Percentiles rank a stretch among this genome's conserved stretches.
Evolutionary conservation across 2,797 vertebrate genomes (phyloP).

Genomic region (Spheniscus humboldti): DNA sequence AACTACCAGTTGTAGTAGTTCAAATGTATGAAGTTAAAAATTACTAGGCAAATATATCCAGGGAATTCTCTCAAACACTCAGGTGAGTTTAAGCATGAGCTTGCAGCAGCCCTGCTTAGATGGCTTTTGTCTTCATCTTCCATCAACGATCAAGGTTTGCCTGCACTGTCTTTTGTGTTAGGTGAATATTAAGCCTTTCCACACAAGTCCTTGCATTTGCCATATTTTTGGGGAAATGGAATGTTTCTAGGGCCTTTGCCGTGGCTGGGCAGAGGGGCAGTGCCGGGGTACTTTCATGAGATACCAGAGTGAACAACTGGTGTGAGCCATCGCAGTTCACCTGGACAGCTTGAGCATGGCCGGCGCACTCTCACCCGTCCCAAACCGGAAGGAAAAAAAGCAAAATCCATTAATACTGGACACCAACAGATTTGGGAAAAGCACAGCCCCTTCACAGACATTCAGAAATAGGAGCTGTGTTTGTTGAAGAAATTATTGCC

Average conservation of each 20-base stretch:
- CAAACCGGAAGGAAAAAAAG: neutral
- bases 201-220: neutral
- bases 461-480: neutral
- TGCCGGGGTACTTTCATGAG: neutral
- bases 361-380: accelerated
- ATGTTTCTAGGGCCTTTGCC: neutral
- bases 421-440: neutral
- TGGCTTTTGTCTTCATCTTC: neutral
- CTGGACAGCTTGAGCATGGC: accelerated
- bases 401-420: neutral
- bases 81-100: neutral
- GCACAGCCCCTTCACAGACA: neutral
- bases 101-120: neutral
- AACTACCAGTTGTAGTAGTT: neutral
- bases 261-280: neutral
- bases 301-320: neutral
- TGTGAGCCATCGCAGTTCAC: neutral
- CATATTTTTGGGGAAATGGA: neutral
- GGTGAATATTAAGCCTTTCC: neutral
- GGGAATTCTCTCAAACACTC: neutral
- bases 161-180: neutral
- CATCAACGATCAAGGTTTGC: neutral
- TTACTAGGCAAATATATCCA: neutral
- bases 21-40: neutral
- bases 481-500: neutral